phyloP scores from a whole-genome alignment of 2,113 vertebrate genomes.

The Ciconia maguari region DNA sequence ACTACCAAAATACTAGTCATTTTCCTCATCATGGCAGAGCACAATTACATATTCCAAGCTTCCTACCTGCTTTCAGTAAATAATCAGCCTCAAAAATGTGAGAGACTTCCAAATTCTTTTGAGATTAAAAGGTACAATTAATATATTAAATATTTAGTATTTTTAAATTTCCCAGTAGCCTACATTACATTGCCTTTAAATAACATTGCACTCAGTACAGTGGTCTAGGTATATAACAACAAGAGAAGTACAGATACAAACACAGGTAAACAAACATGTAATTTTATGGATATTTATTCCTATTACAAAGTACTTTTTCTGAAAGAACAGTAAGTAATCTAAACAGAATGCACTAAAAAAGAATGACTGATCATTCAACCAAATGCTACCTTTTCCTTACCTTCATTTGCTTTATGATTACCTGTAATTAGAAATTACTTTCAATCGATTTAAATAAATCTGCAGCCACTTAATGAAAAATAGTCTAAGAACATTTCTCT shows the following conservation, averaged over 20 bases:
- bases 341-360: not conserved
- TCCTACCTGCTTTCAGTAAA: not conserved
- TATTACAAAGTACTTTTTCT: not conserved
- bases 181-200: not conserved
- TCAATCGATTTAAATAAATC: constrained; percentile 32
- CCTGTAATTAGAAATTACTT: constrained; percentile 43
- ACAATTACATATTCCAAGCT: not conserved
- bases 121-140: not conserved
- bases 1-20: not conserved
- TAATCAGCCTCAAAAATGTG: not conserved
- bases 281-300: not conserved
- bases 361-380: not conserved
- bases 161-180: constrained; percentile 17
- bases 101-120: not conserved
- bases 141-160: not conserved
- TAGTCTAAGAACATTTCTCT: not conserved
- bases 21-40: not conserved
- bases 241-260: not conserved
- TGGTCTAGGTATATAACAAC: not conserved
- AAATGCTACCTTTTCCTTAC: not conserved
- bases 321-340: not conserved
- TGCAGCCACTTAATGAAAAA: constrained; percentile 36
- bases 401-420: constrained; percentile 28
- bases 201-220: not conserved
- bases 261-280: not conserved